Conservation (phyloP, 2,888 invertebrate genomes). For the Stenchaetothrips biformis region DNA sequence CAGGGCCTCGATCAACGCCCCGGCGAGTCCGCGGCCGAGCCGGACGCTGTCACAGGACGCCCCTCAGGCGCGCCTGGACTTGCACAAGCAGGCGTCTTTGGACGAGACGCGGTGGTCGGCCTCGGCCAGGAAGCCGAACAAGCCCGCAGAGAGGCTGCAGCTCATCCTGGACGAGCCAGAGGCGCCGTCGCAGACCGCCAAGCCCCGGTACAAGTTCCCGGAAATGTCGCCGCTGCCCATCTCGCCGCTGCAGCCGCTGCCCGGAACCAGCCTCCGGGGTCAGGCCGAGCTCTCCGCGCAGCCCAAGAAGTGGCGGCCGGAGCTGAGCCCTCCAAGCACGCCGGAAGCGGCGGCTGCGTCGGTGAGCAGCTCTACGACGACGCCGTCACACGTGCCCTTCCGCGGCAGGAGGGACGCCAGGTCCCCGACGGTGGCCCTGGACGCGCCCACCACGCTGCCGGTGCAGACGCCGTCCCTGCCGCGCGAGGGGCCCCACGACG, state of each 20-base stretch:
- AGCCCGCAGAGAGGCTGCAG: neutral
- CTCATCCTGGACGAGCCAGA: neutral
- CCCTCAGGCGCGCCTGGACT: no score
- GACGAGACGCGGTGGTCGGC: neutral
- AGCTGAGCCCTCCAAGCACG: neutral
- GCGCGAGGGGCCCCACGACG: neutral
- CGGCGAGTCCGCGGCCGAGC: no score
- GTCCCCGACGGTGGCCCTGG: neutral
- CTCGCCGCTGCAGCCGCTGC: neutral
- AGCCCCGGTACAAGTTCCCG: neutral
- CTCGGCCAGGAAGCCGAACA: neutral
- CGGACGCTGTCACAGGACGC: no score
- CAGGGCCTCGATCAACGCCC: no score
- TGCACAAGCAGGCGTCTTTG: neutral
- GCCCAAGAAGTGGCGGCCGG: slow-evolving; percentile 17
- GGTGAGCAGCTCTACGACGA: no score
- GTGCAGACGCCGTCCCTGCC: slow-evolving; percentile 16
- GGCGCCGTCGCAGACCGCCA: neutral
- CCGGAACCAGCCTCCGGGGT: neutral
- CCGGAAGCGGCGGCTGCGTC: neutral
- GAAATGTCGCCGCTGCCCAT: neutral
- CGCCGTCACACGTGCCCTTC: neutral
- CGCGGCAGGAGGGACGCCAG: neutral
- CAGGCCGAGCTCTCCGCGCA: neutral
- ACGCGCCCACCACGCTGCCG: neutral